Base-by-base conservation (phyloP, 2,888 invertebrate genomes). In the Eudemis profundana region DNA sequence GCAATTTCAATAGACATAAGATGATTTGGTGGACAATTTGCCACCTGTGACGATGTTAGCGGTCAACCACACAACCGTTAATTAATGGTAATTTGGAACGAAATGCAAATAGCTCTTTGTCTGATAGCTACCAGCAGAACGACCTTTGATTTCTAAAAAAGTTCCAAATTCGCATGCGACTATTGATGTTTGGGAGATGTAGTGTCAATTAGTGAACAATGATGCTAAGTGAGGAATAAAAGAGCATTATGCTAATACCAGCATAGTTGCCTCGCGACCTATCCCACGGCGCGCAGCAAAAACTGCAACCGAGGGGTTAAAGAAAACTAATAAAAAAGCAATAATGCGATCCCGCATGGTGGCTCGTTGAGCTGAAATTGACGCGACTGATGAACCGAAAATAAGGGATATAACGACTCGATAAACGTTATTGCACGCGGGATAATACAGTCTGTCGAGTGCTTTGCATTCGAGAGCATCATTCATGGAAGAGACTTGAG, bases 341-440 rank as follows among this genome's bases (percentile, higher is more conserved):
- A 92, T 91, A 92, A 91, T 83, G 85, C 82, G 81, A 89, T 90
- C 92, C 92, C 92, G 92, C 92, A 92, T 92, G 89, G 79, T 84
- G 82, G 87, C 87, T 90, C 79, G 91, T 90, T 91, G 85, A 86
- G 84, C 72, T 76, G 79, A 86, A 87, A 90, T 90, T 90, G 89
- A 92, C 84, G 87, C 77, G 85, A 75, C 87, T 85, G 89, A 91
- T 91, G 82, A 89, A 86, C 84, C 86, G 83, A 81, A 79, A 81
- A 74, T 78, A 76, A 79, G 83, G 85, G 86, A 76, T 68, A 68
- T 68, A 49, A 51, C 51, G 36, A 40, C 17, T 38, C 59, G 49
- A 69, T 65, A 36, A 64, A 67, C 60, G 60, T 53, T 65, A 65
- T 61, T 61, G 56, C 54, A 57, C 40, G 33, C 44, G 46, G 59